Conservation (phyloP, 2,888 invertebrate genomes). For the Lasioglossum figueresi region DNA sequence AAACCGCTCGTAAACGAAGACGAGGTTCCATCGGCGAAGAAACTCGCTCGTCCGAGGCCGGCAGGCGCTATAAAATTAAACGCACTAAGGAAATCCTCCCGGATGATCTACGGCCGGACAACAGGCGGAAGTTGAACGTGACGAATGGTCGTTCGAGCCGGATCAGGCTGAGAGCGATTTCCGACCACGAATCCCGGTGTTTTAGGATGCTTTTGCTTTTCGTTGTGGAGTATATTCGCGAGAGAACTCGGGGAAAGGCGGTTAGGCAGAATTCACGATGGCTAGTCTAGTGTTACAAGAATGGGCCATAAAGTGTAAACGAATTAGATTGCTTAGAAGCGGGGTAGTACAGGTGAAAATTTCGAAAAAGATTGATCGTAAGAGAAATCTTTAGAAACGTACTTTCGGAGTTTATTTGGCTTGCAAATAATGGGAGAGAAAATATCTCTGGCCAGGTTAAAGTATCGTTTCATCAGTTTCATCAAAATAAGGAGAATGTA, state of each 20-base stretch:
- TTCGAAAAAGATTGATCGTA: background rate
- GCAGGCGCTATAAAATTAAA: slow-evolving; percentile 13
- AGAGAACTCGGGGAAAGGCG: background rate
- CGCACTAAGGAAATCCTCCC: slow-evolving; percentile 17
- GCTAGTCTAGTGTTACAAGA: background rate
- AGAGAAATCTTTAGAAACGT: slow-evolving; percentile 6
- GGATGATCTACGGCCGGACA: slow-evolving; percentile 10
- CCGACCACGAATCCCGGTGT: slow-evolving; percentile 26
- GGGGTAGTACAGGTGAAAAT: background rate
- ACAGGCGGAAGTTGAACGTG: slow-evolving; percentile 53
- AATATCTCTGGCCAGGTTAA: background rate
- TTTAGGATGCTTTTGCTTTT: slow-evolving; percentile 25
- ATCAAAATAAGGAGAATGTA: background rate
- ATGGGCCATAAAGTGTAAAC: background rate
- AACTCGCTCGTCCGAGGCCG: background rate
- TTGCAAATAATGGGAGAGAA: background rate
- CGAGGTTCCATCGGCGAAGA: background rate
- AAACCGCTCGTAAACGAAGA: background rate
- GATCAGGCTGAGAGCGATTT: slow-evolving; percentile 20
- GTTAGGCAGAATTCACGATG: background rate
- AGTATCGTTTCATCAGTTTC: background rate
- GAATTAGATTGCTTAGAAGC: background rate
- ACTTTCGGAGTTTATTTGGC: background rate
- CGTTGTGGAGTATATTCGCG: background rate
- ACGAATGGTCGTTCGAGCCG: slow-evolving; percentile 33